phyloP scores from a whole-genome alignment of 2,888 invertebrate species.

The Pemphredon lugubris region DNA sequence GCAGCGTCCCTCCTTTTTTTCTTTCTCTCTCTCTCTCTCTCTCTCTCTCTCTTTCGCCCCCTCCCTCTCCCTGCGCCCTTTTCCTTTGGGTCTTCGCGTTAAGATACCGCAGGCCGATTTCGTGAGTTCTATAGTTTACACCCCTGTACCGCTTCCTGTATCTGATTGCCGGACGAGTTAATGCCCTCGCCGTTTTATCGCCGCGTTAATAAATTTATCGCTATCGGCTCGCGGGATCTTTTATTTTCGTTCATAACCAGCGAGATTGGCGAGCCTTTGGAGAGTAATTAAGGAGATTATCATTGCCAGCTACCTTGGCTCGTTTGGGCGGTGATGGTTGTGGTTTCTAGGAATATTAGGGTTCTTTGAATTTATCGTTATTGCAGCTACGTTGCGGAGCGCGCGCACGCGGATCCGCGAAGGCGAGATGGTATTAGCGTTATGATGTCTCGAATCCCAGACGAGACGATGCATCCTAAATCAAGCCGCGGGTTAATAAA shows the following conservation, averaged over 20 bases:
- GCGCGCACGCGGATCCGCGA: constrained; percentile 8
- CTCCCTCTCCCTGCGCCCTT: constrained; percentile 9
- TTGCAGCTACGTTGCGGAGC: neutral
- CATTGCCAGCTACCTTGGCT: no score
- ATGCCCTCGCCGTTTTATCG: constrained; percentile 40
- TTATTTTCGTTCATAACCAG: constrained; percentile 2
- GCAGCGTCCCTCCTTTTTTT: constrained; percentile 22
- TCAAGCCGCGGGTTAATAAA: constrained; percentile 64
- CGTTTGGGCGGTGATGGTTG: no score
- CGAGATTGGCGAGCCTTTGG: no score
- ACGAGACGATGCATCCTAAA: constrained; percentile 57
- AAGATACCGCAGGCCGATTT: constrained; percentile 60
- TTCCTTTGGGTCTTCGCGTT: constrained; percentile 19
- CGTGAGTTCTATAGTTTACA: constrained; percentile 46
- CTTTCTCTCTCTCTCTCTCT: no score
- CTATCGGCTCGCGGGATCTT: constrained; percentile 22
- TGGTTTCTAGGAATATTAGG: neutral
- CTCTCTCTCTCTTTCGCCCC: no score
- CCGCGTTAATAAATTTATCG: constrained; percentile 47
- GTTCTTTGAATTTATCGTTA: neutral
- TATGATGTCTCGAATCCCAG: constrained; percentile 55
- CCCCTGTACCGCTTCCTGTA: constrained; percentile 34
- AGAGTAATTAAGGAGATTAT: no score
- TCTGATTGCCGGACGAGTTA: constrained; percentile 46
- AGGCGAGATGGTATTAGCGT: constrained; percentile 37